These are phyloP conservation scores for Helostoma temminkii DNA, from an alignment of 2,797 vertebrate species.

Conservation along the genomic window DNA sequence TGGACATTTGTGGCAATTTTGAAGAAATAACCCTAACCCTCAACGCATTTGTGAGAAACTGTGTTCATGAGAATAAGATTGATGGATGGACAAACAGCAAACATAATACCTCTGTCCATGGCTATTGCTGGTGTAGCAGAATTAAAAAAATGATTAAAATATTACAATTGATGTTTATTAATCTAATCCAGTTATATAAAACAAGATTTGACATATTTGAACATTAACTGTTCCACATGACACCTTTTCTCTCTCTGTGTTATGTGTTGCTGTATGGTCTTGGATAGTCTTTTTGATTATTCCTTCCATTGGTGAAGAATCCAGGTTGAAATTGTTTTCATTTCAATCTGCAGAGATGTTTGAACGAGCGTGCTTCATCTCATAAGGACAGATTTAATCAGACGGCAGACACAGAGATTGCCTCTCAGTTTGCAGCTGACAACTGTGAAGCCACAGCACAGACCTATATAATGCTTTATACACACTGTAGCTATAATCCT, in stretches of 20 bases:
- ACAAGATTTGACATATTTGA: neutral
- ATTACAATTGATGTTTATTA: too few relatives aligned
- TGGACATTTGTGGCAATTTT: too few relatives aligned
- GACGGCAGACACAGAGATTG: slow-evolving; percentile 25
- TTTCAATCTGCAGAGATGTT: slow-evolving; percentile 10
- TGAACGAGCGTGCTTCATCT: slow-evolving; percentile 18
- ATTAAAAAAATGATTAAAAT: too few relatives aligned
- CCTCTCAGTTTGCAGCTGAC: neutral
- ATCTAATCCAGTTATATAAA: too few relatives aligned
- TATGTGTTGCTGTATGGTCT: too few relatives aligned
- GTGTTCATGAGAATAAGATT: too few relatives aligned
- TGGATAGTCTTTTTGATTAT: slow-evolving; percentile 25
- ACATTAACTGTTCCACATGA: neutral
- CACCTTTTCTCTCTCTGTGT: neutral
- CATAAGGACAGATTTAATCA: slow-evolving; percentile 12
- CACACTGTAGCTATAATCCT: neutral
- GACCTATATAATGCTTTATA: neutral
- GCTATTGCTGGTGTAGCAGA: too few relatives aligned
- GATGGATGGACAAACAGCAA: too few relatives aligned
- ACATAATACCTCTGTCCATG: too few relatives aligned
- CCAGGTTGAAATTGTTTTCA: neutral
- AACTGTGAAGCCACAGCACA: slow-evolving; percentile 3
- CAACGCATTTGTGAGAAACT: too few relatives aligned
- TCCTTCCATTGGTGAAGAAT: slow-evolving; percentile 1
- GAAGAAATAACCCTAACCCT: too few relatives aligned